A percentile compares a stretch with the other conserved stretches of the same genome.
Conservation (phyloP, 2,113 vertebrate genomes). For the Xenotilapia leptura region DNA sequence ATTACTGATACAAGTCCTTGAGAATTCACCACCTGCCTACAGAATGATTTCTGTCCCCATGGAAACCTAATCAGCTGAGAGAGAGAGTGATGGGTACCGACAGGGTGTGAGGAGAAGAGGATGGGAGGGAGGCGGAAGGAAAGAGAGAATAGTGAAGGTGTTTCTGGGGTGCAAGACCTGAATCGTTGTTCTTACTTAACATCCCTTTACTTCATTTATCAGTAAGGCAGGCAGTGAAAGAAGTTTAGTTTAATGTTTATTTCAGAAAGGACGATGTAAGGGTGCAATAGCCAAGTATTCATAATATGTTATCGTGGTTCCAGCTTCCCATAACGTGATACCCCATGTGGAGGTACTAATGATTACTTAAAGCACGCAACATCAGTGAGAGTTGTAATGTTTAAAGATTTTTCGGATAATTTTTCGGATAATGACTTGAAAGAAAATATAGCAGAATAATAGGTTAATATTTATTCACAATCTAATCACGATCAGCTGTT, state of each 20-base stretch:
- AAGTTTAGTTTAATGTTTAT: not conserved
- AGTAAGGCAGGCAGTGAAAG: not conserved
- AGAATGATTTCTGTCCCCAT: constrained; percentile 33
- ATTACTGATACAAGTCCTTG: constrained; percentile 2
- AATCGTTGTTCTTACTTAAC: not conserved
- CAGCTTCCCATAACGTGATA: not conserved
- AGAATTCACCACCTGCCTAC: constrained; percentile 38
- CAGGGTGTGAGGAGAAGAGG: not conserved
- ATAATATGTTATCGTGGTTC: not conserved
- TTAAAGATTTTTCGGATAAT: not conserved
- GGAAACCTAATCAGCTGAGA: constrained; percentile 44
- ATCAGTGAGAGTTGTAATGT: not conserved
- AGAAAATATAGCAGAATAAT: not conserved
- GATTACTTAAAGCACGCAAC: not conserved
- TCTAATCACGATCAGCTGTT: not conserved
- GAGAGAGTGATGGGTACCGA: not conserved
- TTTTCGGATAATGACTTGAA: not conserved
- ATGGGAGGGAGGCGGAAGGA: not conserved
- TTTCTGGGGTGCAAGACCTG: not conserved
- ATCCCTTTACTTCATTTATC: not conserved
- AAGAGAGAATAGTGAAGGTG: not conserved
- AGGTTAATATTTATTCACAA: not conserved
- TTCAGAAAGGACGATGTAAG: not conserved
- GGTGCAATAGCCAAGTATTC: not conserved
- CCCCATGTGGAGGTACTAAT: not conserved